These are phyloP conservation scores for Mirza zaza DNA, from an alignment of 2,113 vertebrate genomes.

Conservation along the genomic window DNA sequence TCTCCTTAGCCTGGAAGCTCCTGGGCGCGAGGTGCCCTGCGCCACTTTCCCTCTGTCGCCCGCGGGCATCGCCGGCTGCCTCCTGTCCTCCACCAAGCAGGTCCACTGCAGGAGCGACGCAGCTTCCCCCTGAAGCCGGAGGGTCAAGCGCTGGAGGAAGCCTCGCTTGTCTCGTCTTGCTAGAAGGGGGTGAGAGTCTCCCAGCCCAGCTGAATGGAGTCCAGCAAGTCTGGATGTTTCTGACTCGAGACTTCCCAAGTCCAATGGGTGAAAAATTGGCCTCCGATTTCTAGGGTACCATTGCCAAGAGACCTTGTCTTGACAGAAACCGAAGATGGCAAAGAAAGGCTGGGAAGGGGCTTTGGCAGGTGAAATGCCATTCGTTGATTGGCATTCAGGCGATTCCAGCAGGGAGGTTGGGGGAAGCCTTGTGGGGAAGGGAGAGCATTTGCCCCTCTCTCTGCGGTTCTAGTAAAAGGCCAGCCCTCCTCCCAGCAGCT, in stretches of 20 bases:
- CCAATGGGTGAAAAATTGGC: neutral
- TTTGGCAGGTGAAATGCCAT: neutral
- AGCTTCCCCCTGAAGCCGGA: neutral
- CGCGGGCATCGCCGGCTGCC: neutral
- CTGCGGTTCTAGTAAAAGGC: neutral
- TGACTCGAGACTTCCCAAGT: neutral
- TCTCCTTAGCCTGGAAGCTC: constrained; percentile 67
- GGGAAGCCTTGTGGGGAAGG: neutral
- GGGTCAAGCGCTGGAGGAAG: neutral
- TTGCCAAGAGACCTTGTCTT: constrained; percentile 22
- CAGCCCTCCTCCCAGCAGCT: neutral
- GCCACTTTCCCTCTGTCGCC: neutral
- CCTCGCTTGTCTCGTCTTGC: neutral
- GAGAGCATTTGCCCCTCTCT: neutral
- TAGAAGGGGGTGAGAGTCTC: neutral
- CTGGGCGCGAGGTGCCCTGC: neutral
- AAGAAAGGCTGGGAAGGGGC: neutral
- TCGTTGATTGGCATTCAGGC: neutral
- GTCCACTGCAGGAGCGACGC: neutral
- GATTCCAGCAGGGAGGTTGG: neutral
- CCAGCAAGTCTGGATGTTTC: neutral
- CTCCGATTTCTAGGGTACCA: neutral
- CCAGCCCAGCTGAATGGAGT: neutral
- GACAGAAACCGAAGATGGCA: constrained; percentile 3
- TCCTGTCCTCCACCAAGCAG: accelerated